A percentile compares a stretch with the other conserved stretches of the same genome.
These are phyloP conservation scores for Mesodorylaimus sp. DNA, from an alignment of 2,888 invertebrate genomes.

Conservation along the genomic window DNA sequence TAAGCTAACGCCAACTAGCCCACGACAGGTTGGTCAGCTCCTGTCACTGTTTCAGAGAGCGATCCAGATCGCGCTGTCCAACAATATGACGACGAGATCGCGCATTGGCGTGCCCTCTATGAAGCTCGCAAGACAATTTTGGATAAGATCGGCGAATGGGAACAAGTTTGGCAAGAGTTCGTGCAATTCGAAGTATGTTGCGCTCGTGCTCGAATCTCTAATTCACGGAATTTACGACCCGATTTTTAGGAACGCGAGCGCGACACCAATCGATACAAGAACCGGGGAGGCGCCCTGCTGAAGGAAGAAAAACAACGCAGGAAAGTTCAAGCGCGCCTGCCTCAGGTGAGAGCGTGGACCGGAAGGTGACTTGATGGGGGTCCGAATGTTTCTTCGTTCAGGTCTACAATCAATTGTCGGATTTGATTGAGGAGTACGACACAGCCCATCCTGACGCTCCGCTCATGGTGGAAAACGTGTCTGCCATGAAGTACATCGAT, in stretches of 20 bases:
- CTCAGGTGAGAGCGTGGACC: conserved; percentile 13
- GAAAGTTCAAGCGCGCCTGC: conserved; percentile 42
- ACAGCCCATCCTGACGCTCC: background rate
- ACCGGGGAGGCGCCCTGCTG: conserved; percentile 65
- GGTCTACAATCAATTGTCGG: no score
- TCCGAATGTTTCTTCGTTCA: no score
- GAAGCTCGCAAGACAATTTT: background rate
- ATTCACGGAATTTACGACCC: no score
- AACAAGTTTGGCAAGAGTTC: background rate
- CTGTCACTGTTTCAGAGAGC: no score
- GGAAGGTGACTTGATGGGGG: no score
- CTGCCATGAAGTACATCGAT: background rate
- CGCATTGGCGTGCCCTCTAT: background rate
- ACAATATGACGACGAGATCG: background rate
- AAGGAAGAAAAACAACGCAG: conserved; percentile 73
- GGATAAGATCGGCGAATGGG: background rate
- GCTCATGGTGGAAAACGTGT: background rate
- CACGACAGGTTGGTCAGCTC: no score
- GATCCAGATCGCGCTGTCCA: conserved; percentile 1
- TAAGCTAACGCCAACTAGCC: no score
- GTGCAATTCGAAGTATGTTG: background rate
- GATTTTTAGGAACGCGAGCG: conserved; percentile 23
- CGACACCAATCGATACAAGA: conserved; percentile 64
- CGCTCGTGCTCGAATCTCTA: no score
- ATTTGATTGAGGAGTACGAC: no score